Evolutionary conservation across 1,140 invertebrate species (phyloP).

Genomic region (Linepithema humile): DNA sequence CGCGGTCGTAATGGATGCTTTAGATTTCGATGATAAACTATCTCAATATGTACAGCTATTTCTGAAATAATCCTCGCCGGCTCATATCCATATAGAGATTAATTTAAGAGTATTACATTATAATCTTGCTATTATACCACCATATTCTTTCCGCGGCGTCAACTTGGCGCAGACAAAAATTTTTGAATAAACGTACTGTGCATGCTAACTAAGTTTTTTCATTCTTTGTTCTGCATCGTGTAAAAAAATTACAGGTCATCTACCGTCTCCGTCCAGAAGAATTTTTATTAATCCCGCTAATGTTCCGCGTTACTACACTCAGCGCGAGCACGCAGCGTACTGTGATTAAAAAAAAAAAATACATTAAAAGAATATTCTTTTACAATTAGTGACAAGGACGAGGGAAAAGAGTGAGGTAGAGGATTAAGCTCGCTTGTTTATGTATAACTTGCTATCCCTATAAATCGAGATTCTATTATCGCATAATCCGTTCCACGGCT

Average conservation of each 20-base stretch:
- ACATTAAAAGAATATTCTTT: constrained; percentile 25
- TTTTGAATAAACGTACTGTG: constrained; percentile 45
- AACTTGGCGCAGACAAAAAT: constrained; percentile 23
- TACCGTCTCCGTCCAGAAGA: neutral
- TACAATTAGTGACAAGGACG: neutral
- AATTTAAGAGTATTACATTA: constrained; percentile 30
- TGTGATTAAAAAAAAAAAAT: constrained; percentile 13
- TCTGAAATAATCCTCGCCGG: neutral
- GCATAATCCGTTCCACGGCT: neutral
- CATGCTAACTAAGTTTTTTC: constrained; percentile 45
- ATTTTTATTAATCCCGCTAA: constrained; percentile 42
- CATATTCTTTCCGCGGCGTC: constrained; percentile 23
- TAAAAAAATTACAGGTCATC: constrained; percentile 46
- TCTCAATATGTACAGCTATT: neutral
- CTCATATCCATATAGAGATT: constrained; percentile 34
- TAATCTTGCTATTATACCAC: constrained; percentile 18
- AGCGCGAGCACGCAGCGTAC: neutral
- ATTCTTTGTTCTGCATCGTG: constrained; percentile 18
- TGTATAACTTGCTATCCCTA: neutral
- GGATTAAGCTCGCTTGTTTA: constrained; percentile 11
- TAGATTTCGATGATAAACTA: neutral
- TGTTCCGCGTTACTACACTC: neutral
- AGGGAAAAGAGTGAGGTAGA: neutral
- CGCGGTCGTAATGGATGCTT: neutral
- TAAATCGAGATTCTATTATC: constrained; percentile 22